Evolutionary conservation across 2,113 vertebrate genomes (phyloP), one percentile per base, ranked within the genome.

Genomic region (Ceyx cyanopectus): DNA sequence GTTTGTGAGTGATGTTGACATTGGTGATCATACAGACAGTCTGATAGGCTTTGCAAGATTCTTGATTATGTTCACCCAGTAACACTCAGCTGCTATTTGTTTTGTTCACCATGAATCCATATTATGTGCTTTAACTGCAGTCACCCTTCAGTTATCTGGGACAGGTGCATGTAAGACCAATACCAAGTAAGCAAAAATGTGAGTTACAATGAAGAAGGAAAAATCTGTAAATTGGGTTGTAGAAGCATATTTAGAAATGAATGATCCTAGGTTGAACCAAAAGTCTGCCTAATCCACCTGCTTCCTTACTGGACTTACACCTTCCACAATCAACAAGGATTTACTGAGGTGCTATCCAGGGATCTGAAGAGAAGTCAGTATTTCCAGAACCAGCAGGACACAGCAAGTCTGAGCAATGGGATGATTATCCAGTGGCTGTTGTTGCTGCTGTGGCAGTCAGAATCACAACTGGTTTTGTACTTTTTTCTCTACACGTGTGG

Each of bases 391-490:
- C 11, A 60, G 32, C 14, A n/a, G 5, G 50, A n/a, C 14, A 7
- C 53, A 21, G 40, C 12, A 91, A 68, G 10, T 80, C 41, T 34
- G 24, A 51, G 17, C 63, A 75, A 60, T 16, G 8, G 7, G 61
- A 13, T 51, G 30, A 51, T 72, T 76, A 9, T 41, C 73, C 45
- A 45, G 16, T 45, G 15, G n/a, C 26, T 4, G 9, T 60, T 2
- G 3, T 74, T 79, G 2, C 48, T 83, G 27, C 17, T 51, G 2
- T 56, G 43, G 6, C 20, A 34, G 20, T 60, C 54, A 51, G 22
- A 81, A 51, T n/a, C 0, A 4, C 6, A 1, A 6, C 3, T 68
- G 18, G 1, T 3, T 20, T 62, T 70, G 7, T 34, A n/a, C 5
- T 68, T 41, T 10, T 15, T 69, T 61, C 17, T 66, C 41, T 70